phyloP scores from a whole-genome alignment of 1,140 invertebrate genomes.

The Lethrus apterus region DNA sequence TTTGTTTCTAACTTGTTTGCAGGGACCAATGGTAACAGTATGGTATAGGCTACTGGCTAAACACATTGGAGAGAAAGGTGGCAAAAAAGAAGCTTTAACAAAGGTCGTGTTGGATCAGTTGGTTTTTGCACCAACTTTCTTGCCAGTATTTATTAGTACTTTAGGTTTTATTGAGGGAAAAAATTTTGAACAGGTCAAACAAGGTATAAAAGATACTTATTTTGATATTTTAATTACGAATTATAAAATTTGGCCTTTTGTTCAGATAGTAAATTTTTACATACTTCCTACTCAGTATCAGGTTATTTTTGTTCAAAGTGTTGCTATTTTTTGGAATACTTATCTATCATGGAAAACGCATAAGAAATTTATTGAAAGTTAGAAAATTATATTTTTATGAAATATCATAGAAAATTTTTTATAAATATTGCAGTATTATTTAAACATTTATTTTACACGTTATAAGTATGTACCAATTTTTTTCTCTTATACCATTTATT shows the following conservation, averaged over 20 bases:
- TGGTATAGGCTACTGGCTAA: constrained; percentile 66
- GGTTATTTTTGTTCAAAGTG: constrained; percentile 67
- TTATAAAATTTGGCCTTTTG: constrained; percentile 79
- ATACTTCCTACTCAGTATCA: constrained; percentile 73
- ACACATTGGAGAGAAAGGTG: constrained; percentile 45
- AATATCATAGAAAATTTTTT: too few relatives aligned
- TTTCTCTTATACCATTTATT: too few relatives aligned
- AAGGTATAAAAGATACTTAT: constrained; percentile 56
- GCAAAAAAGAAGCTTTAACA: constrained; percentile 49
- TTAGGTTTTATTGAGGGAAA: constrained; percentile 58
- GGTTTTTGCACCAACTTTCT: constrained; percentile 59
- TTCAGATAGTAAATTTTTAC: constrained; percentile 78
- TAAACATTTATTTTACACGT: too few relatives aligned
- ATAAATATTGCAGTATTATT: too few relatives aligned
- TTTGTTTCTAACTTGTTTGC: constrained; percentile 30
- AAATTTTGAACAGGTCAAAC: constrained; percentile 45
- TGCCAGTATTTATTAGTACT: constrained; percentile 48
- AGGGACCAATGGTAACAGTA: constrained; percentile 60
- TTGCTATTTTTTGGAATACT: constrained; percentile 81
- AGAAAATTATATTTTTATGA: too few relatives aligned
- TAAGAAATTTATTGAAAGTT: too few relatives aligned
- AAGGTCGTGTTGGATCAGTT: constrained; percentile 72
- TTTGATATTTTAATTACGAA: constrained; percentile 61
- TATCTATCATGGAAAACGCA: constrained; percentile 69
- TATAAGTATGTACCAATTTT: too few relatives aligned